phyloP scores from a whole-genome alignment of 2,888 invertebrate species.

The Molorchus minor region DNA sequence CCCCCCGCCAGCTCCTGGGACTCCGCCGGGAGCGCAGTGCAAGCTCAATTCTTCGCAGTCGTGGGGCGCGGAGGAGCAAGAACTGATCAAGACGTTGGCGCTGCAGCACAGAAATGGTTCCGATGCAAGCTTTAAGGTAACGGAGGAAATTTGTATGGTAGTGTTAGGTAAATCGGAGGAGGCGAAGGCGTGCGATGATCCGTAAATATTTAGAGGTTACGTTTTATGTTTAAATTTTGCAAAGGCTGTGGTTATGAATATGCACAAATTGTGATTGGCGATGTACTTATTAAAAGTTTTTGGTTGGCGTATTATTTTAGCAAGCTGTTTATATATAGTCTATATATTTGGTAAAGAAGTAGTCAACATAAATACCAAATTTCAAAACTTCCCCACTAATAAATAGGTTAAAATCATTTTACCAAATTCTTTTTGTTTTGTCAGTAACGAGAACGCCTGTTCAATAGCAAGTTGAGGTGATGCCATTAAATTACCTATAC shows the following conservation, averaged over 20 bases:
- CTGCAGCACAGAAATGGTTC: slow-evolving; percentile 77
- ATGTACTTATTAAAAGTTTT: not conserved
- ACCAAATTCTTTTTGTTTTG: too few relatives aligned
- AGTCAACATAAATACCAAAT: too few relatives aligned
- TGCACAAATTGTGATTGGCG: not conserved
- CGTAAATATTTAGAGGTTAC: not conserved
- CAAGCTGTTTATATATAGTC: too few relatives aligned
- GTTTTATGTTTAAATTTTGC: too few relatives aligned
- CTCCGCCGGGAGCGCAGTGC: slow-evolving; percentile 67
- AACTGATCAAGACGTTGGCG: slow-evolving; percentile 62
- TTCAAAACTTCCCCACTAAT: too few relatives aligned
- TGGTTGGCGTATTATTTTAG: too few relatives aligned
- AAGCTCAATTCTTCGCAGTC: slow-evolving; percentile 66
- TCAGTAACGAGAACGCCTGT: too few relatives aligned
- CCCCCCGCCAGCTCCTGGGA: slow-evolving; percentile 71
- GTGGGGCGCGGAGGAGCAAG: slow-evolving; percentile 66
- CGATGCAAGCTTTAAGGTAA: slow-evolving; percentile 85
- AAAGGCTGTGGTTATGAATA: not conserved
- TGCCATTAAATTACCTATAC: too few relatives aligned
- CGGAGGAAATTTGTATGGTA: slow-evolving; percentile 27
- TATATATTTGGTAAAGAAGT: too few relatives aligned
- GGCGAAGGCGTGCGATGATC: slow-evolving; percentile 5
- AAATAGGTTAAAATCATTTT: too few relatives aligned
- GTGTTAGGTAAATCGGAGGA: slow-evolving; percentile 8
- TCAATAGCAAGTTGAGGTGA: too few relatives aligned